Percentiles rank a stretch among this genome's conserved stretches.
Conservation (phyloP, 2,888 invertebrate genomes). For the Ichneumoninae sp. region DNA sequence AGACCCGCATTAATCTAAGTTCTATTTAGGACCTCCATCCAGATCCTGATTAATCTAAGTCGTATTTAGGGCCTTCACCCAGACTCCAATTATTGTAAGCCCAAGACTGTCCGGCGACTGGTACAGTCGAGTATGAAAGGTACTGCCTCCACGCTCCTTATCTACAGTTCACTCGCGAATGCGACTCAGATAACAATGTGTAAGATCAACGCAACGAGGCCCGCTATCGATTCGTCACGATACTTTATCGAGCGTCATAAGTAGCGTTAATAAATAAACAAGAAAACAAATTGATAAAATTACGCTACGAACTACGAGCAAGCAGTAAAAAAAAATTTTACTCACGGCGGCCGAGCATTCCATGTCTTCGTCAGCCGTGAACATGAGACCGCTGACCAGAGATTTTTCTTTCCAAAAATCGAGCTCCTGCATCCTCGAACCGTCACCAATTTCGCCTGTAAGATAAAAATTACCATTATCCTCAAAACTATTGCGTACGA, state of each 20-base stretch:
- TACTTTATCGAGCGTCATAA: constrained; percentile 52
- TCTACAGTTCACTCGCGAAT: constrained; percentile 35
- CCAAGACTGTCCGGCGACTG: background rate
- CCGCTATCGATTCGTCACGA: constrained; percentile 65
- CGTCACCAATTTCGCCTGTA: constrained; percentile 67
- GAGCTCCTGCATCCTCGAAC: constrained; percentile 60
- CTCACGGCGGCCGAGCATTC: constrained; percentile 74
- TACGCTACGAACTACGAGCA: too few relatives aligned
- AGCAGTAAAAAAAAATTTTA: constrained; percentile 30
- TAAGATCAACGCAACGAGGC: constrained; percentile 36
- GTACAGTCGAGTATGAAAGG: constrained; percentile 19
- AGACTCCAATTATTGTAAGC: background rate
- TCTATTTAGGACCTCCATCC: background rate
- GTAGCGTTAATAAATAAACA: constrained; percentile 25
- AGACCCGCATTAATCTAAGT: background rate
- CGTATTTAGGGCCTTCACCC: background rate
- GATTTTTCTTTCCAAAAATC: constrained; percentile 72
- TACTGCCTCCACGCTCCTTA: constrained; percentile 35
- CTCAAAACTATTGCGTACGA: background rate
- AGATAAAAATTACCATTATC: constrained; percentile 19
- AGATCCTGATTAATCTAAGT: background rate
- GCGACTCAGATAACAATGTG: constrained; percentile 43
- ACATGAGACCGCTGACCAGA: constrained; percentile 66
- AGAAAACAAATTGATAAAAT: constrained; percentile 5
- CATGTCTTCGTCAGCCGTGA: constrained; percentile 71